Conservation (phyloP, 30 jellyfish, hydroid and myxozoan species). For the Haliclystus octoradiatus region DNA sequence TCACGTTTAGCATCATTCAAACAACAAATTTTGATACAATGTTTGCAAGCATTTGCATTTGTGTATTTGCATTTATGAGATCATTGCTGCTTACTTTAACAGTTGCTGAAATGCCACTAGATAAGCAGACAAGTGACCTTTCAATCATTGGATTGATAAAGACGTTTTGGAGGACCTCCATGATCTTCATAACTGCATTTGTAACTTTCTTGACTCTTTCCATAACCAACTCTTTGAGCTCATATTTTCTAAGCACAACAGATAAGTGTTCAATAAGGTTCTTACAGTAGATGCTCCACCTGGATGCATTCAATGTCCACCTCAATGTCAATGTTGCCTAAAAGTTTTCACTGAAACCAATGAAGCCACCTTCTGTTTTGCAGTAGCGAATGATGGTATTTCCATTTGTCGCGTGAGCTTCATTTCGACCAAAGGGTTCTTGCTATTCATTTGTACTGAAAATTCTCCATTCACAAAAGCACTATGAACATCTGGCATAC, state of each 20-base stretch:
- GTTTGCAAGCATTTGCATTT: no score
- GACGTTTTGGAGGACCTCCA: constrained; percentile 33
- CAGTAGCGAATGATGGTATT: constrained; percentile 19
- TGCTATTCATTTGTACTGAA: constrained; percentile 12
- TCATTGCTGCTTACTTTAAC: constrained; percentile 14
- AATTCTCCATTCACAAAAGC: constrained; percentile 19
- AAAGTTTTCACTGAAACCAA: constrained; percentile 19
- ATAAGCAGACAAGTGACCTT: constrained; percentile 18
- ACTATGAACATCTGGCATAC: constrained; percentile 20
- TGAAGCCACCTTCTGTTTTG: constrained; percentile 23
- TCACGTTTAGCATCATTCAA: neutral
- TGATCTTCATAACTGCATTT: constrained; percentile 26
- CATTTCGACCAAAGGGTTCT: constrained; percentile 33
- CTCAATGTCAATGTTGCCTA: constrained; percentile 17
- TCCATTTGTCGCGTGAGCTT: constrained; percentile 28
- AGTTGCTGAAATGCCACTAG: constrained; percentile 28
- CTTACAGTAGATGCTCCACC: constrained; percentile 7
- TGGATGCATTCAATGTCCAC: constrained; percentile 4
- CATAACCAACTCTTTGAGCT: constrained; percentile 32
- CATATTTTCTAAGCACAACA: constrained; percentile 15
- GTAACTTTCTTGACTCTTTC: constrained; percentile 25
- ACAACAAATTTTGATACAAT: constrained; percentile 7
- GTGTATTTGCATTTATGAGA: constrained; percentile 10
- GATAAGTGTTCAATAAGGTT: constrained; percentile 4
- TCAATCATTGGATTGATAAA: constrained; percentile 17